Conservation (phyloP, 2,888 invertebrate species). For the Ochlodes sylvanus region DNA sequence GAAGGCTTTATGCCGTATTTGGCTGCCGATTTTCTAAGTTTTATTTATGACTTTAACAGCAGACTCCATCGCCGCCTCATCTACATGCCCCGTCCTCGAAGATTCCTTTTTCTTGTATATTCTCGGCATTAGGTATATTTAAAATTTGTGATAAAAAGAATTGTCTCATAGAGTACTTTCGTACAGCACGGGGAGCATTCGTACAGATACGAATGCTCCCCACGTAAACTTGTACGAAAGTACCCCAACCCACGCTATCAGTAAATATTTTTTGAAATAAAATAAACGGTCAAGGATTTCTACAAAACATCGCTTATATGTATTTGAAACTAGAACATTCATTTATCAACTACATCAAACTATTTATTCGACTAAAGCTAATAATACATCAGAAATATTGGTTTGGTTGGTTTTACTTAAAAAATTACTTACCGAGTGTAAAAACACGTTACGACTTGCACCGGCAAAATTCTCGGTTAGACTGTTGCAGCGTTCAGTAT, state of each 20-base stretch:
- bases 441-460: constrained; percentile 7
- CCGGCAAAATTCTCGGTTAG: too few species aligned
- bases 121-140: too few species aligned
- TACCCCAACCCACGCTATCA: constrained; percentile 6
- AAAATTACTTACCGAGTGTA: constrained; percentile 4
- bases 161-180: constrained; percentile 40
- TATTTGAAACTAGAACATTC: constrained; percentile 1
- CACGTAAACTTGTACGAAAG: not conserved
- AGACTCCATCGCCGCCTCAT: too few species aligned
- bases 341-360: not conserved
- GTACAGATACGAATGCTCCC: constrained; percentile 4
- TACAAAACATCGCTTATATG: constrained; percentile 3
- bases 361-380: not conserved
- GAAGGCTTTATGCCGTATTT: too few species aligned
- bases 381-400: constrained; percentile 7
- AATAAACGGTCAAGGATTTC: constrained; percentile 4
- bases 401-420: not conserved
- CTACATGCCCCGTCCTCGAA: too few species aligned
- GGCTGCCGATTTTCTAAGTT: too few species aligned
- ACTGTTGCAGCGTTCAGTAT: too few species aligned
- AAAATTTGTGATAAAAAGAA: too few species aligned
- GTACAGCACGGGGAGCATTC: not conserved
- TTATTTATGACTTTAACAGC: too few species aligned
- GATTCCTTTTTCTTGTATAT: too few species aligned
- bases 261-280: constrained; percentile 6